phyloP scores from a whole-genome alignment of 1,140 invertebrate genomes.

The Formica exsecta region DNA sequence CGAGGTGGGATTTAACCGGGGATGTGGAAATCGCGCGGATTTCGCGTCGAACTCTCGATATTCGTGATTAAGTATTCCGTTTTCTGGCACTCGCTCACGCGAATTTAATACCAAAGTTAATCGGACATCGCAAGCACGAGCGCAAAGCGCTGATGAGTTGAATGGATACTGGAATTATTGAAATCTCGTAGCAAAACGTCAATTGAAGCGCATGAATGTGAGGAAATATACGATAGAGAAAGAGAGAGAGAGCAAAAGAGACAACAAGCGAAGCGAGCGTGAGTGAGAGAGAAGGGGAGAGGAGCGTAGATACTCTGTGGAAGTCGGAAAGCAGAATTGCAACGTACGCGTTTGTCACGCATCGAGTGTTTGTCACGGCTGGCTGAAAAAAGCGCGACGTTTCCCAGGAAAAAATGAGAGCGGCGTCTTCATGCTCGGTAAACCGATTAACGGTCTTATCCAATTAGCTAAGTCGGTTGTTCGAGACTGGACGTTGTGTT shows the following conservation, averaged over 20 bases:
- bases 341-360: constrained; percentile 44
- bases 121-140: background rate
- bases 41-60: constrained; percentile 77
- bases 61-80: constrained; percentile 80
- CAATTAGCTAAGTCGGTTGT: constrained; percentile 48
- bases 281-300: background rate
- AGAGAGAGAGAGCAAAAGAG: background rate
- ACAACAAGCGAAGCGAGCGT: background rate
- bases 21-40: constrained; percentile 74
- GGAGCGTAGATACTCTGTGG: background rate
- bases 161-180: constrained; percentile 57
- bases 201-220: background rate
- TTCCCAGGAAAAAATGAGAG: constrained; percentile 53
- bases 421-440: constrained; percentile 58
- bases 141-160: background rate
- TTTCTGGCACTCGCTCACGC: constrained; percentile 70
- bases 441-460: constrained; percentile 49
- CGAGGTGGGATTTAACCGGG: constrained; percentile 69
- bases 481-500: background rate
- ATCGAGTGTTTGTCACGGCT: background rate
- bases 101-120: constrained; percentile 72
- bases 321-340: constrained; percentile 19
- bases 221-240: constrained; percentile 10
- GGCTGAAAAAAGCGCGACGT: constrained; percentile 9
- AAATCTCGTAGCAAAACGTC: constrained; percentile 46